These are phyloP conservation scores for Hormaphis cornu DNA, from an alignment of 1,140 invertebrate genomes.

Conservation along the genomic window DNA sequence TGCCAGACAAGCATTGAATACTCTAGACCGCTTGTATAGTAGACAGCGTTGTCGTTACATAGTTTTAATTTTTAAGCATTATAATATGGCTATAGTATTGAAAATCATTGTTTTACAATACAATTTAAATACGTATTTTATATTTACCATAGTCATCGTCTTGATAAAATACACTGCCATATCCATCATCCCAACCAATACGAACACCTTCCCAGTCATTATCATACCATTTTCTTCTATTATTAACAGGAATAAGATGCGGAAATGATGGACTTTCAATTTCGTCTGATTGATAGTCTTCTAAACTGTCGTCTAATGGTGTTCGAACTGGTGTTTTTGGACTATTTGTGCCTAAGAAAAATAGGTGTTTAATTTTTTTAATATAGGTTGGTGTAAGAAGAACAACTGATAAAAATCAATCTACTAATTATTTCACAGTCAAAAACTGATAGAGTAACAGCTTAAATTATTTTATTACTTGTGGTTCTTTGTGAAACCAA, in stretches of 20 bases:
- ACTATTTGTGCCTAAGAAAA: not conserved
- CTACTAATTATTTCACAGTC: too few relatives aligned
- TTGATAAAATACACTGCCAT: not conserved
- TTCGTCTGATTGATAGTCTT: not conserved
- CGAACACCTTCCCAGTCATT: not conserved
- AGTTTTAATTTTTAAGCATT: too few relatives aligned
- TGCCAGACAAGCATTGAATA: too few relatives aligned
- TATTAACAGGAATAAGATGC: constrained; percentile 2
- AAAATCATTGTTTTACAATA: not conserved
- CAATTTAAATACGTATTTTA: not conserved
- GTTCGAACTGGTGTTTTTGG: not conserved
- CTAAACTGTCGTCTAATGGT: not conserved
- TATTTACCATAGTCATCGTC: not conserved
- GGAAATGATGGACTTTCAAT: constrained; percentile 9
- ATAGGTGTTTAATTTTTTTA: too few relatives aligned
- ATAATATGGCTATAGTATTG: too few relatives aligned
- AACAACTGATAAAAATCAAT: too few relatives aligned
- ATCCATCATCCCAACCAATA: constrained; percentile 20
- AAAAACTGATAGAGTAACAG: too few relatives aligned
- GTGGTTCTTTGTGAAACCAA: too few relatives aligned
- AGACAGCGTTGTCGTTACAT: too few relatives aligned
- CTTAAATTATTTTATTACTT: too few relatives aligned
- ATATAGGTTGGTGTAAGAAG: too few relatives aligned
- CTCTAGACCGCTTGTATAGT: too few relatives aligned
- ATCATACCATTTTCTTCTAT: not conserved